A percentile compares a stretch with the other conserved stretches of the same genome.
Evolutionary conservation across 2,888 invertebrate species (phyloP).

Genomic region (Apamea monoglypha): DNA sequence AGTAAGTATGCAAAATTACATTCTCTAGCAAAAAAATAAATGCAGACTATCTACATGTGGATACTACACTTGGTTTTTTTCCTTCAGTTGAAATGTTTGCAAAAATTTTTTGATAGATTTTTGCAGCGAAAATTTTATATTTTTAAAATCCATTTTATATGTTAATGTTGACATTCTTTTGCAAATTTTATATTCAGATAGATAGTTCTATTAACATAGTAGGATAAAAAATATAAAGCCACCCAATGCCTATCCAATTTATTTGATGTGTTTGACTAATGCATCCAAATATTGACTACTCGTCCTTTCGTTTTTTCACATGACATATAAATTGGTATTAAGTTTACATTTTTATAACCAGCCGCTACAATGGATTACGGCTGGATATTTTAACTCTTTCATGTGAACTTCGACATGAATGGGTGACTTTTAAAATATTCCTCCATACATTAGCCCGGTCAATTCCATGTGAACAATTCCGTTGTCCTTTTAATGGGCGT

Average conservation of each 20-base stretch:
- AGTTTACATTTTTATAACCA: constrained; percentile 11
- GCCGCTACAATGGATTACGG: constrained; percentile 11
- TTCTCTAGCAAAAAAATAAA: not conserved
- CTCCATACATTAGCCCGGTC: constrained; percentile 54
- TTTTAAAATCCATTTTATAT: constrained; percentile 22
- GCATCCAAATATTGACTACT: not conserved
- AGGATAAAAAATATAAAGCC: constrained; percentile 15
- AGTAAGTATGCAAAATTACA: not conserved
- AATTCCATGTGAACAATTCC: constrained; percentile 51
- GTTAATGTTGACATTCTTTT: constrained; percentile 3
- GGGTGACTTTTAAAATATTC: constrained; percentile 55
- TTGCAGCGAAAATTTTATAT: not conserved
- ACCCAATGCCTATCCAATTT: constrained; percentile 29
- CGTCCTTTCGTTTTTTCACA: not conserved
- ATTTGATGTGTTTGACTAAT: constrained; percentile 24
- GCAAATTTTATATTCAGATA: constrained; percentile 10
- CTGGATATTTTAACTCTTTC: constrained; percentile 40
- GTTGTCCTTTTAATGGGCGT: constrained; percentile 75
- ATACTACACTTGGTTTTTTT: not conserved
- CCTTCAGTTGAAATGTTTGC: not conserved
- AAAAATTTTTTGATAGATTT: too few relatives aligned
- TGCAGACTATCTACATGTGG: too few relatives aligned
- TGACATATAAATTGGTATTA: constrained; percentile 15
- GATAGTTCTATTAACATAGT: constrained; percentile 13
- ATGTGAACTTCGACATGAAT: constrained; percentile 62